Evolutionary conservation across 2,797 vertebrate genomes (phyloP).

Genomic region (Pseudopleuronectes americanus): DNA sequence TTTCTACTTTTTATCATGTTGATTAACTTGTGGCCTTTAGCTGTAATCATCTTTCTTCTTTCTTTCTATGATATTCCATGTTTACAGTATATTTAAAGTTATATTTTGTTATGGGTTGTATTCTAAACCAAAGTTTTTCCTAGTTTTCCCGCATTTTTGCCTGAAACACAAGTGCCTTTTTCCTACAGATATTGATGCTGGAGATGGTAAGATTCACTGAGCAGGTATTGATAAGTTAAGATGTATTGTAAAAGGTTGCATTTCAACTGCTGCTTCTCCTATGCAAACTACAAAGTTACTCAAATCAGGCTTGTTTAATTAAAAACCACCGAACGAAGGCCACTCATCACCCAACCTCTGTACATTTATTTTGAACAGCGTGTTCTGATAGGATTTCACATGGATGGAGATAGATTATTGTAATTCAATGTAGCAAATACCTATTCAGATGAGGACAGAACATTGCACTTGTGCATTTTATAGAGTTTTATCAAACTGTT

Average conservation of each 20-base stretch:
- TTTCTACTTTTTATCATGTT: constrained; percentile 13
- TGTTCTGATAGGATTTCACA: constrained; percentile 3
- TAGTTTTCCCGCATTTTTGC: background rate
- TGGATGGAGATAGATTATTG: background rate
- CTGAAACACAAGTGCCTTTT: constrained; percentile 52
- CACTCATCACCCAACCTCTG: background rate
- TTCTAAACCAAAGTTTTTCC: constrained; percentile 42
- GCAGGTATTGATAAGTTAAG: constrained; percentile 22
- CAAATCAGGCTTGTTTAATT: background rate
- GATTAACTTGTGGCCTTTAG: constrained; percentile 14
- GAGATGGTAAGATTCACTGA: constrained; percentile 52
- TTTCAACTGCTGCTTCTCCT: constrained; percentile 13
- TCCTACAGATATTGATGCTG: constrained; percentile 23
- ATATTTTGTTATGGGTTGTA: constrained; percentile 54
- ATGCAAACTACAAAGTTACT: constrained; percentile 7
- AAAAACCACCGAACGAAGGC: background rate
- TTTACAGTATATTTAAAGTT: constrained; percentile 45
- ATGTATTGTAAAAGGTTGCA: constrained; percentile 11
- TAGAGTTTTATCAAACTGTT: background rate
- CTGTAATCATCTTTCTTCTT: background rate
- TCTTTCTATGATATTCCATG: constrained; percentile 16
- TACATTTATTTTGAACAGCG: background rate
- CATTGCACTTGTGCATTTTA: background rate
- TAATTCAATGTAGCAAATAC: background rate
- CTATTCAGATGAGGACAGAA: background rate